A percentile compares a stretch with the other conserved stretches of the same genome.
These are phyloP conservation scores for Siderastrea radians DNA, from an alignment of 92 coral and sea anemone species.

Conservation along the genomic window DNA sequence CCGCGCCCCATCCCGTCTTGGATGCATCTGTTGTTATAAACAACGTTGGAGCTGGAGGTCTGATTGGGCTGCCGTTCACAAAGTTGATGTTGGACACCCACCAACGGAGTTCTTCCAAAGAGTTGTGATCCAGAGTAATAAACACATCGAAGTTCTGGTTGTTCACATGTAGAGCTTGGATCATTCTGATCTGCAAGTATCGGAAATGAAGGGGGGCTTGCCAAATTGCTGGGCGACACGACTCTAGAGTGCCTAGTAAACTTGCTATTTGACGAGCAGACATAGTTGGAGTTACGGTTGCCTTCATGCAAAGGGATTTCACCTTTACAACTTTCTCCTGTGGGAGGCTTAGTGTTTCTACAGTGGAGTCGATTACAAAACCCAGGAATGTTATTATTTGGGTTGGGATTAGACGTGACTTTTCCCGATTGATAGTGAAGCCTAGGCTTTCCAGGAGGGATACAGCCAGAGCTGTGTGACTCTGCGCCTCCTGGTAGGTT, in stretches of 20 bases:
- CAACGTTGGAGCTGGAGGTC: conserved; percentile 1
- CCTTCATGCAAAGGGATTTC: not conserved
- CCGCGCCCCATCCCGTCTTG: conserved; percentile 13
- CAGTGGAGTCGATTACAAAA: too few relatives aligned
- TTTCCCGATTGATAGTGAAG: not conserved
- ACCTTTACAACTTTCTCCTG: not conserved
- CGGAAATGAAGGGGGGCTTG: conserved; percentile 14
- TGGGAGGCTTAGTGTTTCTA: not conserved
- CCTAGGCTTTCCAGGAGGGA: conserved; percentile 6
- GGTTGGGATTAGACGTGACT: too few relatives aligned
- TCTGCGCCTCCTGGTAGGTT: not conserved
- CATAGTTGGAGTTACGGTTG: not conserved
- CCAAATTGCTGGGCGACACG: conserved; percentile 37
- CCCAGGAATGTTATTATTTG: too few relatives aligned
- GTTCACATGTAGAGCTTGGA: conserved; percentile 8
- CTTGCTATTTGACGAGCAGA: not conserved
- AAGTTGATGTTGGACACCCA: not conserved
- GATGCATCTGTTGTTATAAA: conserved; percentile 4
- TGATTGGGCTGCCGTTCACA: not conserved
- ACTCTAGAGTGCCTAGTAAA: conserved; percentile 42
- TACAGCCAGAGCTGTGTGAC: conserved; percentile 14
- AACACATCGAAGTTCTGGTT: not conserved
- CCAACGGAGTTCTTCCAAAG: not conserved
- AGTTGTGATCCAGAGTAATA: not conserved
- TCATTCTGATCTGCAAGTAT: conserved; percentile 39